Evolutionary conservation across 2,888 invertebrate species (phyloP), one percentile per base, ranked within the genome.

Genomic region (Pomacea canaliculata): DNA sequence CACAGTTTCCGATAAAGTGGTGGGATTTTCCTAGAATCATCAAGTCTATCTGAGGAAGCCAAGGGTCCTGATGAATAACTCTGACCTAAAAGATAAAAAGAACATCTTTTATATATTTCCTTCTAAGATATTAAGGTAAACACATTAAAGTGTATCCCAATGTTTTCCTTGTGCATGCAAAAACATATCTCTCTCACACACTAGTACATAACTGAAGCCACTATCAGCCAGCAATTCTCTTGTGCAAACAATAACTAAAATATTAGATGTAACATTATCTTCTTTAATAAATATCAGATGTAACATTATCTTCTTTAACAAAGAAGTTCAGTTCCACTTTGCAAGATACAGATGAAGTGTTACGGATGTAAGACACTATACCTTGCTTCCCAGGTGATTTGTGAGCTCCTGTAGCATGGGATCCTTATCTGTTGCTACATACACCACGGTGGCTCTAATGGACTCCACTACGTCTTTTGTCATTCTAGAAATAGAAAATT

Each of bases 1-100:
- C 84, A 82, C 91, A 91, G 79, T 90, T 90, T 46, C 90, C 90
- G 59, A 91, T 89, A 81, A 90, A 90, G 73, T 87, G 84, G 51
- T 88, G 84, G 12, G 90, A 81, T 74, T 85, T 85, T 18, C 84
- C 84, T n/a, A 90, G 84, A 37, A 90, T 85, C 49, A 87, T 86
- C 59, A 89, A 78, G 80, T 91, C 90, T n/a, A 89, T 80, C 76
- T 88, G 84, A 49, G 90, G 90, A n/a, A 90, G 78, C 81, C 84
- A 85, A 7, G 90, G 90, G 79, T 90, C 89, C 23, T 85, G 82
- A 73, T 90, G 89, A 77, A 83, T 83, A 18, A 89, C 83, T 63
- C 80, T 79, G 56, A 90, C 89, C 87, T 89, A 79, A 48, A 84
- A 82, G 63, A 19, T 56, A 56, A 56, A 10, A 56, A 7, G 16